These are phyloP conservation scores for Parnassius apollo DNA, from an alignment of 2,888 invertebrate species.

Conservation along the genomic window DNA sequence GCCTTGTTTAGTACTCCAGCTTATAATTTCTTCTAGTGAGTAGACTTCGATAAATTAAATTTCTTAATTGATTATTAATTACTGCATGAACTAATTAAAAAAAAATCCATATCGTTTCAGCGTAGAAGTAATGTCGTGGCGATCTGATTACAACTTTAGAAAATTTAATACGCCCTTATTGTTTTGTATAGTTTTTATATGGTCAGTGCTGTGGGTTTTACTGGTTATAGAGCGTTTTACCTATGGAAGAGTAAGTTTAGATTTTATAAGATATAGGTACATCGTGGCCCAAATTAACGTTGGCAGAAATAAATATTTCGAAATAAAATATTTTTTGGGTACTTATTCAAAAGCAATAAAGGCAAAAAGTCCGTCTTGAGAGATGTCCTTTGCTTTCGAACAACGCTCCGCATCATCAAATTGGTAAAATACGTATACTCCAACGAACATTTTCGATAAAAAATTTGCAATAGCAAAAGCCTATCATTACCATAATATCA, in stretches of 20 bases:
- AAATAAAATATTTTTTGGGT: too few species aligned
- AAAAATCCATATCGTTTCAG: conserved; percentile 37
- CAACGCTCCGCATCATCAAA: too few species aligned
- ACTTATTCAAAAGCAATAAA: too few species aligned
- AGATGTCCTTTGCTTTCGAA: too few species aligned
- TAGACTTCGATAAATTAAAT: conserved; percentile 22
- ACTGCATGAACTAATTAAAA: conserved; percentile 2
- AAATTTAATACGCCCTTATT: conserved; percentile 49
- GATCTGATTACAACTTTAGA: conserved; percentile 41
- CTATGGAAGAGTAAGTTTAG: conserved; percentile 52
- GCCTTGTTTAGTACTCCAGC: conserved; percentile 55
- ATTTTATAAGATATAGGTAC: too few species aligned
- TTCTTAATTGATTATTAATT: not conserved
- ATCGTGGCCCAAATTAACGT: too few species aligned
- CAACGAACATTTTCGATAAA: too few species aligned
- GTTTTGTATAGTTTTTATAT: conserved; percentile 42
- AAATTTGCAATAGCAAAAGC: too few species aligned
- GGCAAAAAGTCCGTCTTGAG: too few species aligned
- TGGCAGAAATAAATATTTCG: too few species aligned
- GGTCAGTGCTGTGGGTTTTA: conserved; percentile 56
- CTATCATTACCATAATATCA: too few species aligned
- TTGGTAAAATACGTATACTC: too few species aligned
- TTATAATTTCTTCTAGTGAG: conserved; percentile 72
- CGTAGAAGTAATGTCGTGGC: conserved; percentile 57
- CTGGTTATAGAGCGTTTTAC: conserved; percentile 52